phyloP scores from a whole-genome alignment of 1,140 invertebrate genomes.

The Pogonognathellus flavescens region DNA sequence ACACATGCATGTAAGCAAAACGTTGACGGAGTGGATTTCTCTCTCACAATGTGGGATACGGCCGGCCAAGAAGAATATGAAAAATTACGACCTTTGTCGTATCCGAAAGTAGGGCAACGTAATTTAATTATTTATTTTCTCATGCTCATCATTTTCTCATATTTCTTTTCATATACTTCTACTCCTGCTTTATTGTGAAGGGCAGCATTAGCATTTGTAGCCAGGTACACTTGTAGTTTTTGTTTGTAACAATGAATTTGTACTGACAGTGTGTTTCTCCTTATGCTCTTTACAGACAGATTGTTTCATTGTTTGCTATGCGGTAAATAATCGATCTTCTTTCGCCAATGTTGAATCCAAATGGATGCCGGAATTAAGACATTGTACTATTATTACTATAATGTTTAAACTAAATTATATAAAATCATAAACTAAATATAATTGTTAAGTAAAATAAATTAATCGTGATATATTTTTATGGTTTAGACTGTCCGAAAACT shows the following conservation, averaged over 20 bases:
- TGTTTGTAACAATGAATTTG: slow-evolving; percentile 1
- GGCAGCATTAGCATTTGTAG: not conserved
- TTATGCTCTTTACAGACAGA: slow-evolving; percentile 77
- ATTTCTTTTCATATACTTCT: too few relatives aligned
- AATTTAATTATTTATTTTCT: slow-evolving; percentile 35
- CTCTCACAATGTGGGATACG: slow-evolving; percentile 91
- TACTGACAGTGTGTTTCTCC: not conserved
- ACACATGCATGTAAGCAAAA: slow-evolving; percentile 84
- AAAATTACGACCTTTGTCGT: slow-evolving; percentile 88
- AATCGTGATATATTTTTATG: too few relatives aligned
- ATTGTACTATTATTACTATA: too few relatives aligned
- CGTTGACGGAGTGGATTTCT: slow-evolving; percentile 81
- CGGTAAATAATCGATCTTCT: slow-evolving; percentile 85
- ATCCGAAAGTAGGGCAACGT: slow-evolving; percentile 79
- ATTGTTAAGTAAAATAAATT: too few relatives aligned
- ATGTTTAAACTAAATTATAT: too few relatives aligned
- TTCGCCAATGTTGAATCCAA: slow-evolving; percentile 91
- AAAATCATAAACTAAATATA: too few relatives aligned
- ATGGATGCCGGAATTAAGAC: slow-evolving; percentile 93
- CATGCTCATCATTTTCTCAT: not conserved
- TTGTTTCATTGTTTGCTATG: slow-evolving; percentile 92
- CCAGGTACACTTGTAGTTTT: not conserved
- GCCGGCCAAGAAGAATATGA: slow-evolving; percentile 97
- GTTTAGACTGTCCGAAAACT: slow-evolving; percentile 70
- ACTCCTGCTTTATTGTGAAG: too few relatives aligned